These are phyloP conservation scores for Ameiurus melas DNA, from an alignment of 2,113 vertebrate genomes.

Conservation along the genomic window DNA sequence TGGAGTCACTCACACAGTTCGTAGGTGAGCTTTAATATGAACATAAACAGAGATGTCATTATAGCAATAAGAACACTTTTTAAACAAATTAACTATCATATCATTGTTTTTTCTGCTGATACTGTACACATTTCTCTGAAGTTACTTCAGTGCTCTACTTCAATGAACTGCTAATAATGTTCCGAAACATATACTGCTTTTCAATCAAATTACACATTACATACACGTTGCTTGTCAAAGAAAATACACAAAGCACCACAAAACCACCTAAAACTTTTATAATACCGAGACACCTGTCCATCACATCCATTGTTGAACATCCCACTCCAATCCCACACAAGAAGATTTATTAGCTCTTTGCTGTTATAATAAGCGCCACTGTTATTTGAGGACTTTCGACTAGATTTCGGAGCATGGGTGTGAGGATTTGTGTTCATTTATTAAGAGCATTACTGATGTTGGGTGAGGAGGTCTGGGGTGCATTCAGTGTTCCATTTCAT, in stretches of 20 bases:
- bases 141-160: neutral
- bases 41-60: conserved; percentile 54
- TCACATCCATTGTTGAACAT: neutral
- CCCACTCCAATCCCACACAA: neutral
- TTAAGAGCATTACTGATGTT: no score
- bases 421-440: neutral
- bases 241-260: neutral
- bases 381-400: neutral
- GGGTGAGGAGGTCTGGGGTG: no score
- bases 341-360: neutral
- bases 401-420: neutral
- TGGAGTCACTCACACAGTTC: conserved; percentile 50
- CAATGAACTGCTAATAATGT: neutral
- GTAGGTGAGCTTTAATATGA: conserved; percentile 41
- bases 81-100: conserved; percentile 26
- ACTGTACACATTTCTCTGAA: neutral
- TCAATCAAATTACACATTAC: neutral
- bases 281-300: neutral
- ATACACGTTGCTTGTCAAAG: neutral
- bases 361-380: neutral
- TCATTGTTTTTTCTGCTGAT: neutral
- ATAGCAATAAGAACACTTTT: conserved; percentile 46
- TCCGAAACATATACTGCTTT: neutral
- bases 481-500: no score
- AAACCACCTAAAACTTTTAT: neutral